A percentile compares a stretch with the other conserved stretches of the same genome.
phyloP scores from a whole-genome alignment of 2,113 vertebrate species.

The Perccottus glenii region DNA sequence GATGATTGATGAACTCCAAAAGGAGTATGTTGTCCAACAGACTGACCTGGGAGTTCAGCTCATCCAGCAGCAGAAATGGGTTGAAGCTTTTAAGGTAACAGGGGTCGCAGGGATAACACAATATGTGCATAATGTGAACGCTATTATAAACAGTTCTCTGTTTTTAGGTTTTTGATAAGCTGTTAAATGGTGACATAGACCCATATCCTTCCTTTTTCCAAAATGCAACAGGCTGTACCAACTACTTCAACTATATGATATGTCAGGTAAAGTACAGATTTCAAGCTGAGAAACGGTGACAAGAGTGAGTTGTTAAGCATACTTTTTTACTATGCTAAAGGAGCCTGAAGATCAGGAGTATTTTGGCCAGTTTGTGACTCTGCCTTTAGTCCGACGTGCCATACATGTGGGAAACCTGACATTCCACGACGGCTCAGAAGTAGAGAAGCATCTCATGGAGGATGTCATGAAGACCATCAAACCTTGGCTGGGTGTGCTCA shows the following conservation, averaged over 20 bases:
- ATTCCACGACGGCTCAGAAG: constrained; percentile 79
- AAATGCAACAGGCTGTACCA: constrained; percentile 85
- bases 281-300: not conserved
- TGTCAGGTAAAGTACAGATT: constrained; percentile 74
- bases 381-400: constrained; percentile 78
- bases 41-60: constrained; percentile 70
- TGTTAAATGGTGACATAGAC: constrained; percentile 80
- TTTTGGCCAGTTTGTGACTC: constrained; percentile 81
- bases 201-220: constrained; percentile 80
- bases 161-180: constrained; percentile 80
- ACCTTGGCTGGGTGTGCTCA: constrained; percentile 86
- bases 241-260: constrained; percentile 83
- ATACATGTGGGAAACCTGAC: constrained; percentile 87
- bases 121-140: not conserved
- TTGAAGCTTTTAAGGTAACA: constrained; percentile 82
- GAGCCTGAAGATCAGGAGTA: constrained; percentile 81
- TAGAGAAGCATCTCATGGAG: constrained; percentile 83
- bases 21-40: constrained; percentile 74
- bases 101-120: not conserved
- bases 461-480: constrained; percentile 87
- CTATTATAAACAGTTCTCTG: not conserved
- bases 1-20: constrained; percentile 75
- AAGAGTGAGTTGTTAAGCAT: not conserved
- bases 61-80: constrained; percentile 81
- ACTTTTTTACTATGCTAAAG: constrained; percentile 49